phyloP scores from a whole-genome alignment of 2,113 vertebrate species.

The Girardinichthys multiradiatus region DNA sequence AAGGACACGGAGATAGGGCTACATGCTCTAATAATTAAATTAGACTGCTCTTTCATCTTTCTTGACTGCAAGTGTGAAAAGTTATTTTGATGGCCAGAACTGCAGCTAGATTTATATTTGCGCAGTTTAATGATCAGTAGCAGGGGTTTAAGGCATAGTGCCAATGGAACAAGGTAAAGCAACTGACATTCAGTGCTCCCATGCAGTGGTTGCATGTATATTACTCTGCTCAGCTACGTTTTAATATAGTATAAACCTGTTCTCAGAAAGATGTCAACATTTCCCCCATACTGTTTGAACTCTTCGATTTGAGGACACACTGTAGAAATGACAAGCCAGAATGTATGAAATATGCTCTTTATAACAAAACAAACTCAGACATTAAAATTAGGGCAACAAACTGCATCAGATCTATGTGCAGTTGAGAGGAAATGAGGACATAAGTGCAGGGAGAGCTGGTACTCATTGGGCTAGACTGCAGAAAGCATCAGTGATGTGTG shows the following conservation, averaged over 20 bases:
- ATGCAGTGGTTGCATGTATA: not conserved
- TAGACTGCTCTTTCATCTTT: conserved; percentile 24
- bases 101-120: not conserved
- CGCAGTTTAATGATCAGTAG: not conserved
- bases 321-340: not conserved
- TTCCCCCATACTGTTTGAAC: too few relatives aligned
- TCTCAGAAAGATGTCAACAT: not conserved
- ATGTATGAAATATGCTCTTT: not conserved
- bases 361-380: not conserved
- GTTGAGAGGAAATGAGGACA: conserved; percentile 1
- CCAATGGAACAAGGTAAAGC: not conserved
- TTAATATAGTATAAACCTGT: not conserved
- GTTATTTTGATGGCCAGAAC: not conserved
- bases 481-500: not conserved
- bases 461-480: not conserved
- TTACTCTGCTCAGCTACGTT: not conserved
- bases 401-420: not conserved
- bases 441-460: not conserved
- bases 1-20: conserved; percentile 30
- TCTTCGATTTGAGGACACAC: not conserved
- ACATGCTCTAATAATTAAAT: conserved; percentile 23
- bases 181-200: not conserved
- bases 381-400: not conserved
- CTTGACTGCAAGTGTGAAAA: not conserved
- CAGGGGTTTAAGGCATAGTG: not conserved